Percentiles rank a stretch among this genome's conserved stretches.
These are phyloP conservation scores for Clusia tigrina DNA, from an alignment of 2,888 invertebrate species.

Conservation along the genomic window DNA sequence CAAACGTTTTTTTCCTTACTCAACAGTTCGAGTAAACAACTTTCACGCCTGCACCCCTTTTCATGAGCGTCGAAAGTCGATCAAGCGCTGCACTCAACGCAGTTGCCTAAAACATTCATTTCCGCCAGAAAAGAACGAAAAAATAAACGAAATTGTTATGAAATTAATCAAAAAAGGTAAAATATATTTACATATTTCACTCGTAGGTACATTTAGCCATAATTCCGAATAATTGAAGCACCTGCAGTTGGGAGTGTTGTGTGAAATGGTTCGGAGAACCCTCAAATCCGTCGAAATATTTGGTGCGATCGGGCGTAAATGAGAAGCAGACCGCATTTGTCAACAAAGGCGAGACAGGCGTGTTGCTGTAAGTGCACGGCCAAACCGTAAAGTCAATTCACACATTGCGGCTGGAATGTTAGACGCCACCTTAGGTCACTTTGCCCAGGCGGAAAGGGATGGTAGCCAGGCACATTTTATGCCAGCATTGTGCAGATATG, in stretches of 20 bases:
- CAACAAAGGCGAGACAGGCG: not conserved
- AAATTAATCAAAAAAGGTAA: not conserved
- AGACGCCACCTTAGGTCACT: not conserved
- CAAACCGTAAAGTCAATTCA: too few species aligned
- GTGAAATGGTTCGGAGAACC: too few species aligned
- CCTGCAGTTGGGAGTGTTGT: too few species aligned
- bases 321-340: not conserved
- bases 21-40: not conserved
- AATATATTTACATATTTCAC: not conserved
- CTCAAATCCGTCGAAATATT: not conserved
- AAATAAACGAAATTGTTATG: not conserved
- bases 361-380: not conserved
- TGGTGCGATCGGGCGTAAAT: not conserved
- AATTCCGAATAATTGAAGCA: too few species aligned
- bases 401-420: not conserved
- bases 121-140: not conserved
- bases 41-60: not conserved
- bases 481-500: too few species aligned
- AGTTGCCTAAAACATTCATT: not conserved
- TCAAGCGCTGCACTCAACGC: not conserved
- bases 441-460: too few species aligned
- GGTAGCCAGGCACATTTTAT: too few species aligned
- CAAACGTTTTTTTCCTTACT: too few species aligned
- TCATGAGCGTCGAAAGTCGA: not conserved
- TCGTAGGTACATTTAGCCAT: too few species aligned